Percentiles rank a stretch among this genome's conserved stretches.
phyloP scores from a whole-genome alignment of 2,888 invertebrate genomes.

The Orchesellides sinensis region DNA sequence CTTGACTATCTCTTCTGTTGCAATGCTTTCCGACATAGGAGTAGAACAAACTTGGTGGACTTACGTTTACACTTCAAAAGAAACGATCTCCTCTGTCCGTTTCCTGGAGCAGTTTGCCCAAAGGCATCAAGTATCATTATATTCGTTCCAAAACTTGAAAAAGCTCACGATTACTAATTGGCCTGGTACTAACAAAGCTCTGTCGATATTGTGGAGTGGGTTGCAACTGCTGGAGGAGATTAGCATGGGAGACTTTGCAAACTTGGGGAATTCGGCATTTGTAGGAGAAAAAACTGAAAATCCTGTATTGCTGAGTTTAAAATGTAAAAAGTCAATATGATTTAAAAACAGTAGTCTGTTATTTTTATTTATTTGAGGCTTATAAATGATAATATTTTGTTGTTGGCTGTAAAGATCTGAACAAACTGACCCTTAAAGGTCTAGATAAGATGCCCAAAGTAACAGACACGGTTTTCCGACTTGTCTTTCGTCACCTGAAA shows the following conservation, averaged over 20 bases:
- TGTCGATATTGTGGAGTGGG: neutral
- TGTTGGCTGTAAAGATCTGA: neutral
- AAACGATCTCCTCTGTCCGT: too few relatives aligned
- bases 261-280: constrained; percentile 9
- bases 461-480: neutral
- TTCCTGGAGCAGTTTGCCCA: too few relatives aligned
- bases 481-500: neutral
- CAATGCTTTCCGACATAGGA: too few relatives aligned
- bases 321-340: too few relatives aligned
- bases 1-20: too few relatives aligned
- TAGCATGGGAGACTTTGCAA: neutral
- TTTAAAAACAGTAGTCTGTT: too few relatives aligned
- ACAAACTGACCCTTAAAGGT: neutral
- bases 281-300: neutral
- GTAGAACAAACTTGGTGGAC: too few relatives aligned
- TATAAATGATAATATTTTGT: too few relatives aligned
- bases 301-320: constrained; percentile 6
- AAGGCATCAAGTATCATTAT: neutral
- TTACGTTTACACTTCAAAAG: too few relatives aligned
- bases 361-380: too few relatives aligned
- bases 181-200: too few relatives aligned
- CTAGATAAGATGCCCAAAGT: neutral
- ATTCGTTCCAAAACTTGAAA: neutral
- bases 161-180: neutral
- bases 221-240: constrained; percentile 3